These are phyloP conservation scores for Pachydiplax longipennis DNA, from an alignment of 2,888 invertebrate genomes.

Conservation along the genomic window DNA sequence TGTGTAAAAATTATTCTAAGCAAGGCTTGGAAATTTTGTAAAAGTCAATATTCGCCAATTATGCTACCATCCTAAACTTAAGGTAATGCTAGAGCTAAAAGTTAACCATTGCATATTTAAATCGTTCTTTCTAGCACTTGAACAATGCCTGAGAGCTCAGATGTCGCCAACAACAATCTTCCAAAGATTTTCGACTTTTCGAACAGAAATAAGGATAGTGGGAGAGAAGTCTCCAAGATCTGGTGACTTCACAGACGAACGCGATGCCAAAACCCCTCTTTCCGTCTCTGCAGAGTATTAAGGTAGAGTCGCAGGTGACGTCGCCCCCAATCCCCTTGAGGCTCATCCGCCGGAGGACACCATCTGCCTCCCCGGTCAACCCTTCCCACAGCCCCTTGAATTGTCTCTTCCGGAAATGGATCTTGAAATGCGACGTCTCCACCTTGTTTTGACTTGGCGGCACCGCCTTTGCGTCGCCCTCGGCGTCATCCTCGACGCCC, in stretches of 20 bases:
- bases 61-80: too few relatives aligned
- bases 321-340: background rate
- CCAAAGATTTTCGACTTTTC: too few relatives aligned
- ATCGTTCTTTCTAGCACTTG: too few relatives aligned
- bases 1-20: too few relatives aligned
- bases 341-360: background rate
- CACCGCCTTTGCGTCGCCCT: background rate
- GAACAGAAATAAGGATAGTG: too few relatives aligned
- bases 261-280: background rate
- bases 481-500: background rate
- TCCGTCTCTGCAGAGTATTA: background rate
- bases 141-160: too few relatives aligned
- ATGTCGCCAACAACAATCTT: too few relatives aligned
- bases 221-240: background rate
- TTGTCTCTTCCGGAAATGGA: conserved; percentile 38
- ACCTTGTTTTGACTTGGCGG: background rate
- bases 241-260: background rate
- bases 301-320: background rate
- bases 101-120: too few relatives aligned
- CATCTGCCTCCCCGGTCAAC: background rate
- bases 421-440: background rate
- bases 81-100: too few relatives aligned
- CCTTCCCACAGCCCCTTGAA: background rate
- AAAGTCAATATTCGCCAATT: too few relatives aligned
- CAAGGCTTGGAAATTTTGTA: too few relatives aligned